These are phyloP conservation scores for Macrobrachium nipponense DNA, from an alignment of 1,140 invertebrate species.

Conservation along the genomic window DNA sequence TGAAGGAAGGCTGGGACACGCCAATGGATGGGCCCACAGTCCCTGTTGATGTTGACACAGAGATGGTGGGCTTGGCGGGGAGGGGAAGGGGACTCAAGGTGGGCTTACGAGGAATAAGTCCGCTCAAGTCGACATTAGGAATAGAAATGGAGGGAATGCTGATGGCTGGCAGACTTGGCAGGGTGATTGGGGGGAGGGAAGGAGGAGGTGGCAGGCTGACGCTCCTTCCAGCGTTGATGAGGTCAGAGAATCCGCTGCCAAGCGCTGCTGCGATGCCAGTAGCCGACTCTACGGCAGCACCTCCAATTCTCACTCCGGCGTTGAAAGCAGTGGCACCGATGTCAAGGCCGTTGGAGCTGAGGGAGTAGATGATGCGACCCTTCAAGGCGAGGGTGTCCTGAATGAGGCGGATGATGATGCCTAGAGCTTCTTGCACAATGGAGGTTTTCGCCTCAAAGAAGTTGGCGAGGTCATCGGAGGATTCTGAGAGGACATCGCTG, in stretches of 20 bases:
- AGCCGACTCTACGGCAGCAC: conserved; percentile 51
- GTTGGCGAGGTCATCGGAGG: conserved; percentile 56
- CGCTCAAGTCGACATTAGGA: conserved; percentile 17
- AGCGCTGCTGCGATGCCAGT: conserved; percentile 49
- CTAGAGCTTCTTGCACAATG: conserved; percentile 53
- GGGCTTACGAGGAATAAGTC: not conserved
- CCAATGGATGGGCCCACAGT: too few species aligned
- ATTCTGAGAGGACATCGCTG: conserved; percentile 61
- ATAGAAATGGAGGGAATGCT: conserved; percentile 19
- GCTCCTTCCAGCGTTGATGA: conserved; percentile 42
- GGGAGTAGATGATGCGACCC: conserved; percentile 52
- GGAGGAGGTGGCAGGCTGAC: conserved; percentile 57
- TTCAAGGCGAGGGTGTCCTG: conserved; percentile 56
- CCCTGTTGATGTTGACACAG: too few species aligned
- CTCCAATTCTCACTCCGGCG: conserved; percentile 50
- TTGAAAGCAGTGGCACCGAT: conserved; percentile 54
- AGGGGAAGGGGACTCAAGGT: conserved; percentile 25
- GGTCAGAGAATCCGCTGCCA: conserved; percentile 52
- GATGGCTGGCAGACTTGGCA: conserved; percentile 39
- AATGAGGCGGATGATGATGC: conserved; percentile 58
- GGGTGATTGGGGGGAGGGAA: conserved; percentile 21
- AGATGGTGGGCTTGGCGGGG: conserved; percentile 13
- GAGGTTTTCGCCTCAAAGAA: conserved; percentile 51
- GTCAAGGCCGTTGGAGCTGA: conserved; percentile 52
- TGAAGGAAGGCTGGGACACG: too few species aligned